phyloP scores from a whole-genome alignment of 2,888 invertebrate species.

The Drosophila tripunctata region DNA sequence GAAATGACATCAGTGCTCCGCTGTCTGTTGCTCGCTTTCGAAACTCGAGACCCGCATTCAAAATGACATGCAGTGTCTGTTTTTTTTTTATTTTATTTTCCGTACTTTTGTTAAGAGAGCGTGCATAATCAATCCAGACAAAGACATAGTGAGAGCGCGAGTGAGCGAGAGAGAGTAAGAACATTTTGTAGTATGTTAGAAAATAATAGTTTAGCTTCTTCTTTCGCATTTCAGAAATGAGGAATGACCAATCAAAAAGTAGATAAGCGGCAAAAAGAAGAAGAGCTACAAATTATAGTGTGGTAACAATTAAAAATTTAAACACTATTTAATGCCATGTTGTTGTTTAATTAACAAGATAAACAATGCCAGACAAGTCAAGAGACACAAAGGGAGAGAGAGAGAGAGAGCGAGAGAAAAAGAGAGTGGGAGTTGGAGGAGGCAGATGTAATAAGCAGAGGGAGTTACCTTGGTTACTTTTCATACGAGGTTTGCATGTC shows the following conservation, averaged over 20 bases:
- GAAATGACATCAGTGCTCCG: too few relatives aligned
- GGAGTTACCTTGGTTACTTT: background rate
- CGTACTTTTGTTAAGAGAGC: too few relatives aligned
- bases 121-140: slow-evolving; percentile 61
- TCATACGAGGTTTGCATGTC: slow-evolving; percentile 9
- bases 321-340: slow-evolving; percentile 58
- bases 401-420: background rate
- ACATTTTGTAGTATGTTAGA: slow-evolving; percentile 16
- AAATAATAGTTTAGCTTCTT: slow-evolving; percentile 15
- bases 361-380: slow-evolving; percentile 36
- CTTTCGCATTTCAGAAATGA: too few relatives aligned
- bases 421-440: too few relatives aligned
- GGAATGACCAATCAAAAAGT: slow-evolving; percentile 39
- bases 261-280: background rate
- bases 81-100: too few relatives aligned
- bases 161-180: background rate
- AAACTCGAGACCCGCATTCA: slow-evolving; percentile 63
- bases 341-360: slow-evolving; percentile 68
- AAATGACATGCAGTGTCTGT: slow-evolving; percentile 52
- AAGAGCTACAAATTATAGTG: slow-evolving; percentile 55
- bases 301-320: slow-evolving; percentile 73
- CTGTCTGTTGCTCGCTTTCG: slow-evolving; percentile 44
- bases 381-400: background rate
- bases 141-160: slow-evolving; percentile 4
- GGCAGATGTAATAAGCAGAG: too few relatives aligned